Conservation (phyloP, 2,797 vertebrate species). For the Darevskia mixta region DNA sequence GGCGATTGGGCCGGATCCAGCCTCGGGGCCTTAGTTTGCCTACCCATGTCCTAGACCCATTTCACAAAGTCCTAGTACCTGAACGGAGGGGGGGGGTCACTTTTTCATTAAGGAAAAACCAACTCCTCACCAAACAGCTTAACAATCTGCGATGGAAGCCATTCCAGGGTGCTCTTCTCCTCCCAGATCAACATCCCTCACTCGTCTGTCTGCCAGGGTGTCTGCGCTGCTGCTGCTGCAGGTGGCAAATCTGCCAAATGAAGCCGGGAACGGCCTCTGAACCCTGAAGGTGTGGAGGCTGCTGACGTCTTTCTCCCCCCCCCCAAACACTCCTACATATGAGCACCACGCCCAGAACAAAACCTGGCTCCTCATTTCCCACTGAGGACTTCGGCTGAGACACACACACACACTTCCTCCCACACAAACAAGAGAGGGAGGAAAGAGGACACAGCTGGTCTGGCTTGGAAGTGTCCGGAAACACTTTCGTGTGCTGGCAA, state of each 20-base stretch:
- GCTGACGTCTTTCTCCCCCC: conserved; percentile 1
- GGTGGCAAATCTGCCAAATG: neutral
- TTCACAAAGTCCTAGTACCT: neutral
- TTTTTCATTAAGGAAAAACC: neutral
- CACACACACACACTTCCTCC: neutral
- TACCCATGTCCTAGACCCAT: neutral
- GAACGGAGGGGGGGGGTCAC: neutral
- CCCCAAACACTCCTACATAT: conserved; percentile 23
- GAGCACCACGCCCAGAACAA: neutral
- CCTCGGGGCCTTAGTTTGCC: too few relatives aligned
- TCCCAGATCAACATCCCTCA: neutral
- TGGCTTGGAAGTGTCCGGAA: neutral
- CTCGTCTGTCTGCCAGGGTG: neutral
- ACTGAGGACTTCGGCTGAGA: neutral
- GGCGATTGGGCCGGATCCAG: too few relatives aligned
- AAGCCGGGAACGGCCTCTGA: neutral
- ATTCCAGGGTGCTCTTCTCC: neutral
- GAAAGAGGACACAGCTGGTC: neutral
- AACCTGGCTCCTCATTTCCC: conserved; percentile 17
- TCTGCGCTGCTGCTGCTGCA: neutral
- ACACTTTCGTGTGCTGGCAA: neutral
- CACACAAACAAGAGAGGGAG: neutral
- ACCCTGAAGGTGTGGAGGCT: neutral
- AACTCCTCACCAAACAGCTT: conserved; percentile 2
- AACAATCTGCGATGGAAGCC: neutral